Evolutionary conservation across 2,113 vertebrate species (phyloP), one percentile per base, ranked within the genome.

Genomic region (Ibidorhyncha struthersii): DNA sequence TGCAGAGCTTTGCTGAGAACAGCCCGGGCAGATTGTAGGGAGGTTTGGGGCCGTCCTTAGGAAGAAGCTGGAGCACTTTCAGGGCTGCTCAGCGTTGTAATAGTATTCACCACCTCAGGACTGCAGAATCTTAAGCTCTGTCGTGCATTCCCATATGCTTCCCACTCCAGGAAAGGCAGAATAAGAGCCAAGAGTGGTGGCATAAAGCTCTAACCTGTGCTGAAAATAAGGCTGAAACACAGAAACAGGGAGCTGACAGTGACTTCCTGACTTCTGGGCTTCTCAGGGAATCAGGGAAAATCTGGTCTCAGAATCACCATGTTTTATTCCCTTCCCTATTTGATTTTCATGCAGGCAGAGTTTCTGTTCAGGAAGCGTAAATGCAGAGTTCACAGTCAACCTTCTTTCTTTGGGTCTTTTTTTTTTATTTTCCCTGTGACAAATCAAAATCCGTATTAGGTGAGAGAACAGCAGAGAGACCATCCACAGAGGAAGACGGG

Each of bases 211-310:
- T 94, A 94, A 96, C 92, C 90, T 90, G 66, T 63, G 55, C 82
- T 82, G 81, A 94, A 97, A 94, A 87, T 93, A 95, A 94, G 82
- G 26, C 88, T 95, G 91, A 88, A 88, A 88, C 79, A 86, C 50
- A 96, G 91, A 92, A 97, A 56, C 79, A 92, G 82, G 74, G 67
- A 95, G 63, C 89, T 96, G 86, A 91, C 94, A 96, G 53, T 66
- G 94, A 95, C 95, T 97, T 96, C 67, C 73, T 97, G 97, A 95
- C 95, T 94, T 94, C 73, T 93, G 91, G 73, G 86, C 83, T 94
- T 97, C 95, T 93, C 66, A 88, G 95, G 95, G 95, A 94, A 81
- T 94, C 82, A 0, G 55, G 86, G 93, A 82, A 96, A 96, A 90
- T 87, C 71, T 93, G 78, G 71, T 93, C 87, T 88, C 45, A 80